Base-by-base conservation (phyloP, 2,113 vertebrate genomes). In the Aphyosemion australe region DNA sequence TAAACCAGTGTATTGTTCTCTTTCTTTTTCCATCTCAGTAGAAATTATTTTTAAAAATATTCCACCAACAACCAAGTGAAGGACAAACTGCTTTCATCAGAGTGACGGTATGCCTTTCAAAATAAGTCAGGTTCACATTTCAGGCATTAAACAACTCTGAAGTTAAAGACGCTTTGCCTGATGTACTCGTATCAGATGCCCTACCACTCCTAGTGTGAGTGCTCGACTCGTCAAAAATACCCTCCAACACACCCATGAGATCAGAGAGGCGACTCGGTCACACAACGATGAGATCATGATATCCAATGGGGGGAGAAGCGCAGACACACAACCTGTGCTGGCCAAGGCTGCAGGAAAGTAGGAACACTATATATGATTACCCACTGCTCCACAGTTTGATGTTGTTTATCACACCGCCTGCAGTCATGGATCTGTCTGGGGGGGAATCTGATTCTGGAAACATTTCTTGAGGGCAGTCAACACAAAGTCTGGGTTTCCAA, bases 211-310 rank as follows among this genome's bases (percentile, higher is more conserved):
- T 79, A 43, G 65, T 62, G 80, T 19, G 74, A 71, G 73, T 57
- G 72, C 64, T 26, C 62, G 78, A 78, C 74, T 80, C 72, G 70
- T 85, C 52, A 64, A 88, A 89, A 89, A 88, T 88, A 91, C 69
- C 85, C 79, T 74, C 75, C 79, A 69, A 82, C 84, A 71, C 86
- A 79, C 76, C 76, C 83, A 83, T 78, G 77, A 89, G 85, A 87
- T 90, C 88, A 87, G 84, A 87, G 69, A 69, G 82, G 72, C 41
- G 55, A 78, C 82, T 85, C 76, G 67, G 84, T 84, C 85, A 88
- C 87, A 83, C 86, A 79, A 45, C 64, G 53, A 87, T 89, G 87
- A 89, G 87, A 87, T 88, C 89, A 90, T 87, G 78, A 76, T 73
- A 78, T 83, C 83, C 64, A 82, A 82, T 8, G 34, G 34, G 32